Conservation (phyloP, 2,797 vertebrate genomes). For the Taeniopygia guttata region DNA sequence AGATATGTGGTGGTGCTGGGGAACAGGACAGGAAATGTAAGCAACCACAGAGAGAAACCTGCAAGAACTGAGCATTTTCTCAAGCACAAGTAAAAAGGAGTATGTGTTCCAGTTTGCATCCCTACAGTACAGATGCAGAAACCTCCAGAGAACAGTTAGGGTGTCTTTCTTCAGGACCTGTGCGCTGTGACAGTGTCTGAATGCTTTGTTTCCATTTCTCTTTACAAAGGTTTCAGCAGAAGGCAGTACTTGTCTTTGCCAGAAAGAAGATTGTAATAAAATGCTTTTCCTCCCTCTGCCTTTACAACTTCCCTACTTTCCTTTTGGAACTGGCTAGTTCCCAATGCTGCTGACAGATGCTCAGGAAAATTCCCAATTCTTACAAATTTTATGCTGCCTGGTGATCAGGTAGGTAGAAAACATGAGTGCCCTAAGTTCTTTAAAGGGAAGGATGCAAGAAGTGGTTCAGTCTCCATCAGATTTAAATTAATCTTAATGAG, state of each 20-base stretch:
- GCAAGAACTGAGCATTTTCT: background rate
- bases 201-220: background rate
- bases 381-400: background rate
- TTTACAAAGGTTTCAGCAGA: background rate
- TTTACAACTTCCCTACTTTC: background rate
- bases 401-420: background rate
- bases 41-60: background rate
- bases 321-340: background rate
- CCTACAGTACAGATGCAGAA: background rate
- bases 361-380: background rate
- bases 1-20: background rate
- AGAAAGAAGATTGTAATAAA: background rate
- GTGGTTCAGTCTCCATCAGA: background rate
- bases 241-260: background rate
- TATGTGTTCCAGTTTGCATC: background rate
- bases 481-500: background rate
- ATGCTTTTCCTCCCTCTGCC: background rate
- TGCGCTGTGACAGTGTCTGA: background rate
- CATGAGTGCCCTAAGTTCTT: background rate
- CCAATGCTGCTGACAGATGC: background rate
- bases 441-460: background rate
- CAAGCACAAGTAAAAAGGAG: background rate
- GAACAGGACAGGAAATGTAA: background rate
- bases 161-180: background rate
- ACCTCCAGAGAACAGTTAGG: background rate